phyloP scores from a whole-genome alignment of 2,797 vertebrate genomes.

The Mormyrops attenuatus region DNA sequence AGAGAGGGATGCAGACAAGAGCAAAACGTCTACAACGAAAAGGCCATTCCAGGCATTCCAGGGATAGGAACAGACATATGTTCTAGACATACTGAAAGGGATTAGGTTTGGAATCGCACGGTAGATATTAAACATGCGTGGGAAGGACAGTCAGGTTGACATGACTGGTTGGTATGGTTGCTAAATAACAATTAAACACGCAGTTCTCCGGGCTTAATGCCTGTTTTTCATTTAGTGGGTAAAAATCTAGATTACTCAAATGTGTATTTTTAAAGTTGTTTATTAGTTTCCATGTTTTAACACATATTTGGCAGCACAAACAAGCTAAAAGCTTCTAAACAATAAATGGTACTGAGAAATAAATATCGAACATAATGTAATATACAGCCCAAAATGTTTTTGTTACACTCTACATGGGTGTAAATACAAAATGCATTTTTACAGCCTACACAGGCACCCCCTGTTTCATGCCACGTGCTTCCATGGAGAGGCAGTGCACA shows the following conservation, averaged over 20 bases:
- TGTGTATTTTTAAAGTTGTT: not conserved
- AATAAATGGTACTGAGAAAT: not conserved
- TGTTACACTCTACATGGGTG: too few relatives aligned
- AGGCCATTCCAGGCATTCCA: not conserved
- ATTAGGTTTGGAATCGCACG: not conserved
- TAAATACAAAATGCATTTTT: not conserved
- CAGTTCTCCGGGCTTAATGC: not conserved
- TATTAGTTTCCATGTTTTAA: not conserved
- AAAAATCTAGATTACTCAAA: not conserved
- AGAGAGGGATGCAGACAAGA: not conserved
- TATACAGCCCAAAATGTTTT: not conserved
- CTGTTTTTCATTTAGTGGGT: not conserved
- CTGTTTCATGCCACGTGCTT: not conserved
- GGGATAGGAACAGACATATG: not conserved
- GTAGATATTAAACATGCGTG: not conserved
- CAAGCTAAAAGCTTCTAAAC: not conserved
- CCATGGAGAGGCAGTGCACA: too few relatives aligned
- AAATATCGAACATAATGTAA: not conserved
- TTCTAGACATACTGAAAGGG: not conserved
- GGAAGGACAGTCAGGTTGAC: not conserved
- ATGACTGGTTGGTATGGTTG: not conserved
- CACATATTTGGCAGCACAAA: not conserved
- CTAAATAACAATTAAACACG: not conserved
- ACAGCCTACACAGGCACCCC: not conserved
- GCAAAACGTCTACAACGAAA: not conserved